Evolutionary conservation across 2,888 invertebrate species (phyloP).

Genomic region (Pharmacophagus antenor): DNA sequence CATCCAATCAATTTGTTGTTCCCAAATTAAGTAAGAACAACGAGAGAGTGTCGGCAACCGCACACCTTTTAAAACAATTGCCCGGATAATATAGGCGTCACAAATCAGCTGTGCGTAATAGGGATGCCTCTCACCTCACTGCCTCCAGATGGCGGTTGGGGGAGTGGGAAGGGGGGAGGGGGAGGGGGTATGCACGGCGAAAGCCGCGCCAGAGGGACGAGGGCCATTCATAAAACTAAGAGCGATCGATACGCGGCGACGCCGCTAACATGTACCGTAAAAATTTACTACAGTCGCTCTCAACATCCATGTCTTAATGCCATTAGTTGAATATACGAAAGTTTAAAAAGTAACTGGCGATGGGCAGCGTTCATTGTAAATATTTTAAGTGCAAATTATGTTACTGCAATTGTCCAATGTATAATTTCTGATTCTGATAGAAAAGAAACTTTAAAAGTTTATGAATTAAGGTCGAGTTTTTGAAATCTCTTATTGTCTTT

Average conservation of each 20-base stretch:
- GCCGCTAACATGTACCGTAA: conserved; percentile 33
- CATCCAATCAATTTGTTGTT: too few relatives aligned
- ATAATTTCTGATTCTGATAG: not conserved
- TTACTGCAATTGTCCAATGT: not conserved
- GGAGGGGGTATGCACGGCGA: conserved; percentile 32
- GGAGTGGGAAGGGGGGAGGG: conserved; percentile 31
- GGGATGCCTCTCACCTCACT: conserved; percentile 37
- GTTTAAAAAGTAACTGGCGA: not conserved
- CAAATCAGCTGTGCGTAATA: conserved; percentile 58
- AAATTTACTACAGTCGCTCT: conserved; percentile 1
- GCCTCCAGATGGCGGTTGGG: conserved; percentile 29
- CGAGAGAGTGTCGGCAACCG: conserved; percentile 28
- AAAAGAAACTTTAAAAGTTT: too few relatives aligned
- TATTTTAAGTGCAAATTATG: too few relatives aligned
- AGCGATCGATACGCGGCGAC: conserved; percentile 64
- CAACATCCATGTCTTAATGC: conserved; percentile 6
- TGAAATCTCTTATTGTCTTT: too few relatives aligned
- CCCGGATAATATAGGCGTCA: conserved; percentile 49
- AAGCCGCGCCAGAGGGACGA: conserved; percentile 37
- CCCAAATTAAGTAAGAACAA: not conserved
- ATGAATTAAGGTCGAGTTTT: too few relatives aligned
- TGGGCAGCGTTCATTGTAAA: not conserved
- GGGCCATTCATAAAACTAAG: conserved; percentile 75
- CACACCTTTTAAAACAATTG: conserved; percentile 45
- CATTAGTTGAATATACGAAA: not conserved